phyloP scores from a whole-genome alignment of 2,113 vertebrate genomes.

The Pogona vitticeps region DNA sequence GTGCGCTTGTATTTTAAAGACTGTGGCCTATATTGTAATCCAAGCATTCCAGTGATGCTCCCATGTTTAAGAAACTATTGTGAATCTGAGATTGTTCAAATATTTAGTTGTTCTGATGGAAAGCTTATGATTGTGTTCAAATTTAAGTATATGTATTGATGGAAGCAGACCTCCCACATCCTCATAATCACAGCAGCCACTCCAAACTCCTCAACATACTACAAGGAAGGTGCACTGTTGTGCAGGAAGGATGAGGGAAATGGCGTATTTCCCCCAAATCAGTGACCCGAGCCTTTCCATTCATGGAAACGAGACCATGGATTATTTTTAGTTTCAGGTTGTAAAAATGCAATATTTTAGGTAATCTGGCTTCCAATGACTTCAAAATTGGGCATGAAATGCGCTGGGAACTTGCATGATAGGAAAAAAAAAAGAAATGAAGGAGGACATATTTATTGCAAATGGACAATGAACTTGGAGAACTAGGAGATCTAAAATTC shows the following conservation, averaged over 20 bases:
- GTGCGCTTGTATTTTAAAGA: conserved; percentile 1
- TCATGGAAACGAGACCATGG: neutral
- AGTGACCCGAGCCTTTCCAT: neutral
- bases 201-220: neutral
- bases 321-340: neutral
- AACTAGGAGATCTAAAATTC: too few species aligned
- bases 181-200: neutral
- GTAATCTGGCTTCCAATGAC: too few species aligned
- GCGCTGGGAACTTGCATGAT: too few species aligned
- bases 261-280: neutral
- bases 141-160: neutral
- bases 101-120: neutral
- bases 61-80: neutral
- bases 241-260: neutral
- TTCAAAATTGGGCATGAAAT: too few species aligned
- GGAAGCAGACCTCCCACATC: neutral
- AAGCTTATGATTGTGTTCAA: neutral
- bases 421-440: too few species aligned
- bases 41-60: neutral
- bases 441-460: too few species aligned
- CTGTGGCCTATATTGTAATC: neutral
- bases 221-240: neutral
- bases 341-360: too few species aligned
- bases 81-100: neutral
- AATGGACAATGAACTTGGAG: too few species aligned